Evolutionary conservation across 2,113 vertebrate genomes (phyloP).

Genomic region (Caloenas nicobarica): DNA sequence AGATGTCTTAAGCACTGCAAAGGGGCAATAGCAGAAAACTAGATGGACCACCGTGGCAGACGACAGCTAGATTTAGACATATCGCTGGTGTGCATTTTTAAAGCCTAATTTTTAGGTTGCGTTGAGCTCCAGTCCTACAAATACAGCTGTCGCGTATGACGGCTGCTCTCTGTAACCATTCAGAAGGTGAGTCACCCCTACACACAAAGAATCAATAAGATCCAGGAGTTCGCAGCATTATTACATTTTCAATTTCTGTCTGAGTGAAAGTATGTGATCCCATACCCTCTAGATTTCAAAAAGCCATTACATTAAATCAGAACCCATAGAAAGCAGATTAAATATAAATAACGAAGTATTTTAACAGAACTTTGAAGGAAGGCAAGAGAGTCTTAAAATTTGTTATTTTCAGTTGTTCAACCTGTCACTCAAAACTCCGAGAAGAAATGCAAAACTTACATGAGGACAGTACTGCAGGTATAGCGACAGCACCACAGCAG

Average conservation of each 20-base stretch:
- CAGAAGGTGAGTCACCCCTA: background rate
- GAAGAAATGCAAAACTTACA: background rate
- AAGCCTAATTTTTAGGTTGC: background rate
- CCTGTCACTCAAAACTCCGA: background rate
- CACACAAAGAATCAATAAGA: background rate
- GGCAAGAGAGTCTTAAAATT: background rate
- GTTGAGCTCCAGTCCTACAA: background rate
- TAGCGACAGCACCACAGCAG: background rate
- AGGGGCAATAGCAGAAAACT: background rate
- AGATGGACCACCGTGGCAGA: background rate
- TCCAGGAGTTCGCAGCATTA: constrained; percentile 29
- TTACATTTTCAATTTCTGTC: constrained; percentile 44
- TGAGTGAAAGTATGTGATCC: background rate
- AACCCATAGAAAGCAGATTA: background rate
- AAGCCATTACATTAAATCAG: constrained; percentile 24
- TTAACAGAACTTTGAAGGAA: background rate
- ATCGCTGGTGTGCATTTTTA: background rate
- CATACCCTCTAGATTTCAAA: constrained; percentile 7
- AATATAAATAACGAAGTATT: constrained; percentile 43
- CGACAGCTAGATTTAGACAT: background rate
- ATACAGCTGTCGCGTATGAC: background rate
- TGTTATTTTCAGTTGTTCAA: background rate
- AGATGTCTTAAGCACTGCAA: background rate
- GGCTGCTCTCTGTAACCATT: background rate
- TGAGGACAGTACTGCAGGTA: background rate